Conservation (phyloP, 2,113 vertebrate genomes). For the Sapayoa aenigma region DNA sequence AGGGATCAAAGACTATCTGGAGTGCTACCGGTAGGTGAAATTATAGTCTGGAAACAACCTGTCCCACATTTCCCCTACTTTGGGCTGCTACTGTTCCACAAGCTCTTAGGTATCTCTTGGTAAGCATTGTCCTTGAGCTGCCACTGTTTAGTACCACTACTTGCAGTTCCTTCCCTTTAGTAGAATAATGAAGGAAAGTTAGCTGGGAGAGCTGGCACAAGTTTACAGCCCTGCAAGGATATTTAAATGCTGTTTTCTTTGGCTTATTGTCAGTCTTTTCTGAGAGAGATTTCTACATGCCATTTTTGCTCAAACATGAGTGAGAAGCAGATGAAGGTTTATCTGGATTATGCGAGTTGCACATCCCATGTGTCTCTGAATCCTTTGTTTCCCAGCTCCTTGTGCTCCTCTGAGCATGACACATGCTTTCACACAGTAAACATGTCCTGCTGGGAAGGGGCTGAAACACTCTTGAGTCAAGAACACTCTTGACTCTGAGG, state of each 20-base stretch:
- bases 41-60: neutral
- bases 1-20: constrained; percentile 66
- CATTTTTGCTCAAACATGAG: neutral
- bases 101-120: neutral
- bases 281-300: neutral
- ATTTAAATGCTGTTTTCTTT: neutral
- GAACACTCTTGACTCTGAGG: neutral
- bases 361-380: neutral
- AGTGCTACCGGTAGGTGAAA: constrained; percentile 61
- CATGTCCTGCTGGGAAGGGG: rapidly evolving
- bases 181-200: neutral
- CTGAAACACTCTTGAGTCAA: neutral
- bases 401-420: neutral
- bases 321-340: neutral
- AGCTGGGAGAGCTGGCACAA: neutral
- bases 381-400: neutral
- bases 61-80: rapidly evolving
- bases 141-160: neutral
- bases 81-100: neutral
- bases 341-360: neutral
- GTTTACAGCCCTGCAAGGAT: neutral
- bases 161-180: neutral
- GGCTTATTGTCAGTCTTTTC: neutral
- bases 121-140: neutral
- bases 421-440: neutral